Evolutionary conservation across 2,888 invertebrate genomes (phyloP), one percentile per base, ranked within the genome.

Genomic region (Didymodactylos carnosus): DNA sequence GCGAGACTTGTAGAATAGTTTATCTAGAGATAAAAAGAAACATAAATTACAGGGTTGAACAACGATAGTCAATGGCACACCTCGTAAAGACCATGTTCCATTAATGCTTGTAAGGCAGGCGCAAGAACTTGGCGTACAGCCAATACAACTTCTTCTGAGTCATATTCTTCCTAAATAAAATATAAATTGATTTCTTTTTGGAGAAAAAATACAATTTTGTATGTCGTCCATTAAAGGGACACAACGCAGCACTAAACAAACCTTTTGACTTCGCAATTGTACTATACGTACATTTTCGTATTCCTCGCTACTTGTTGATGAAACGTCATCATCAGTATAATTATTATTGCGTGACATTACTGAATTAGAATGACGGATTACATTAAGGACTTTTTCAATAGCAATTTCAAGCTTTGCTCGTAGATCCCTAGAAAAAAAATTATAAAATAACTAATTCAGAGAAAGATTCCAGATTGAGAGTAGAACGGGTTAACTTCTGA

Each of bases 101-200:
- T 88, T 39, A 99, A 86, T 81, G 94, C 93, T 78, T 92, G 87
- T 76, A 98, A 86, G 72, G 93, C 91, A n/a, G 90, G 87, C 23
- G 94, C 90, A 73, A 98, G 86, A 79, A 93, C 91, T 83, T 92
- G 92, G 40, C 98, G 87, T 10, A 98, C 93, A 70, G 91, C 90
- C 29, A 89, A 88, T 0, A 92, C 92, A 70, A 99, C 5, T 35
- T 5, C 27, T 29, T 62, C 35, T 27, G 29, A 35, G 19, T 62
- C 53, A 35, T 27, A 62, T 16, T 35, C 35, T 35, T 62, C 53
- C 53, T 62, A 53, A 27, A 82, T 13, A 25, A 16, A 35, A 73
- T 73, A n/a, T 25, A 27, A 43, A 39, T 16, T 41, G 19, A 10
- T 69, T 72, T 51, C 14, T 62, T 29, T 29, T 72, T 41, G 19